Evolutionary conservation across 1,140 invertebrate species (phyloP), one percentile per base, ranked within the genome.

Genomic region (Eriosoma lanigerum): DNA sequence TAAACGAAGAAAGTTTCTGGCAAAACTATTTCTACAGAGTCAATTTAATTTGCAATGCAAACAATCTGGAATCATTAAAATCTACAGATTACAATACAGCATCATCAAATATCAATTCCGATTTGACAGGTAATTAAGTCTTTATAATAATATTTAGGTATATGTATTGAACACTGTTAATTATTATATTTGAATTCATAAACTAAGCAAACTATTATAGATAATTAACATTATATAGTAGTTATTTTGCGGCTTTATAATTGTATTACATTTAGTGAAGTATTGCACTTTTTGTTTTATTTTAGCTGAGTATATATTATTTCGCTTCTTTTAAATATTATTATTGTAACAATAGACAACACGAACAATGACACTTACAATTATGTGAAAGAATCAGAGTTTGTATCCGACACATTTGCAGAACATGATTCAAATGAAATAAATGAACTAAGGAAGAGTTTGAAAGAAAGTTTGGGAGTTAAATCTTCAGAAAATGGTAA

Each of bases 11-110:
- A 87, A 94, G 93, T 85, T 99, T 99, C 88, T 99, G 97, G 98
- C 91, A 96, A 84, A 99, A 99, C 88, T 99, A 99, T 87, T 99
- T 99, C 88, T 99, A 99, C 88, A 94, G 97, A 85, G 94, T 99
- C 81, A 97, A 95, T 83, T 91, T 99, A 44, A 95, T 99, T 84
- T 96, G 96, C 85, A 97, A 99, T 87, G 96, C 95, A 81, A 95
- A 94, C 85, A 95, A 97, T 85, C 85, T 94, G 56, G 91, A 91
- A 66, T 91, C 91, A 68, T 89, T 92, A 88, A 89, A 89, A 8
- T 52, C 73, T 44, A 54, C 68, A 17, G 62, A 78, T 66, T 72
- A 64, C 26, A 64, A 81, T 38, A 50, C 73, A 70, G 66, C 58
- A 12, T 68, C 80, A 60, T 56, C 80, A 70, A 82, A 81, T 75